These are phyloP conservation scores for Lasioglossum leucozonium DNA, from an alignment of 2,888 invertebrate genomes.

Conservation along the genomic window DNA sequence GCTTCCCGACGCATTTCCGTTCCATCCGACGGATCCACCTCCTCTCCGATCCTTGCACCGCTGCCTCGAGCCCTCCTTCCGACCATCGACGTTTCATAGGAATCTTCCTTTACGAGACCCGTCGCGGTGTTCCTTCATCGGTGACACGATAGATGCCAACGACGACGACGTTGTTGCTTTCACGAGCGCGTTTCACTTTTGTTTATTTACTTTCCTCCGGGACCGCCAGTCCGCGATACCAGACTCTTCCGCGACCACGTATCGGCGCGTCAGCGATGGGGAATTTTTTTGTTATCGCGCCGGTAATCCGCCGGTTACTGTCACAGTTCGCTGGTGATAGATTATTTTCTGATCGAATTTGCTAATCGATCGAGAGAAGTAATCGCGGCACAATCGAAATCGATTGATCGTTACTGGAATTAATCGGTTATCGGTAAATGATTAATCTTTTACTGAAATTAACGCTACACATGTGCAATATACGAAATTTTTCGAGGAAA, in stretches of 20 bases:
- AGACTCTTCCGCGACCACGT: neutral
- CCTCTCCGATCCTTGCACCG: neutral
- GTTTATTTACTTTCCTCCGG: constrained; percentile 37
- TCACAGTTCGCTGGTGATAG: no score
- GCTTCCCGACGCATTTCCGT: constrained; percentile 6
- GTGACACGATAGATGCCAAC: constrained; percentile 34
- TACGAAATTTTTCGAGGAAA: no score
- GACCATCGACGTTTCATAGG: constrained; percentile 29
- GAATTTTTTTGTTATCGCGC: no score
- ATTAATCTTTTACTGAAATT: neutral
- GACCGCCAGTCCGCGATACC: neutral
- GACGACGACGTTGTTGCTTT: constrained; percentile 25
- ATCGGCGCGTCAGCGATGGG: neutral
- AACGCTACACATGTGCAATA: neutral
- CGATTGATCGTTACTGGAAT: no score
- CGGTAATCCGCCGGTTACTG: no score
- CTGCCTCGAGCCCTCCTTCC: neutral
- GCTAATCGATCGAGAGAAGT: no score
- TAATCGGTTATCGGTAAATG: no score
- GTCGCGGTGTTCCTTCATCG: constrained; percentile 19
- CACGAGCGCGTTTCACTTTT: constrained; percentile 44
- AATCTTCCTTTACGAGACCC: constrained; percentile 43
- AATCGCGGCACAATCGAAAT: no score
- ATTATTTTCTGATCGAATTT: no score
- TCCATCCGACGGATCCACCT: constrained; percentile 4